A percentile compares a stretch with the other conserved stretches of the same genome.
Evolutionary conservation across 2,888 invertebrate species (phyloP).

Genomic region (Dryobota labecula): DNA sequence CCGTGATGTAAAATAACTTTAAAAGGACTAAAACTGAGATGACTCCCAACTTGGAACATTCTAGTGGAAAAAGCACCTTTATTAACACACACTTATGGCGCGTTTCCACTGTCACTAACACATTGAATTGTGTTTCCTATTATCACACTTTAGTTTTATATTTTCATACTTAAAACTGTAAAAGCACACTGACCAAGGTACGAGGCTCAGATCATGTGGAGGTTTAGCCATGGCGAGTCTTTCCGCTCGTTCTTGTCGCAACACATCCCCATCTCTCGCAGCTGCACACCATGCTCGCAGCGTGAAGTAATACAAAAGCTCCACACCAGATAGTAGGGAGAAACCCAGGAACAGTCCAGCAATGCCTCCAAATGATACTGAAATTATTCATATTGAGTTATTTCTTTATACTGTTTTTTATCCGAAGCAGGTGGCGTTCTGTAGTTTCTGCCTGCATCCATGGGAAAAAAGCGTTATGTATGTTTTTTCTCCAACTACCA

Average conservation of each 20-base stretch:
- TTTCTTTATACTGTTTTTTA: neutral
- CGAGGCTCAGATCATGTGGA: slow-evolving; percentile 85
- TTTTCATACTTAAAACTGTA: neutral
- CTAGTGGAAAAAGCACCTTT: neutral
- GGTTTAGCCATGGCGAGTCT: slow-evolving; percentile 82
- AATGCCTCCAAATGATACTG: slow-evolving; percentile 92
- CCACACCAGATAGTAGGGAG: slow-evolving; percentile 94
- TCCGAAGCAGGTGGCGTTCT: neutral
- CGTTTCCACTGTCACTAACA: neutral
- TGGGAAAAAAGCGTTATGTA: neutral
- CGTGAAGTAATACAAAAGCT: slow-evolving; percentile 94
- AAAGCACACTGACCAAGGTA: slow-evolving; percentile 80
- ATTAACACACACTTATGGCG: neutral
- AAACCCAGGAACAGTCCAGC: slow-evolving; percentile 93
- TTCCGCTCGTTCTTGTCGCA: slow-evolving; percentile 86
- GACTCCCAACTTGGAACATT: neutral
- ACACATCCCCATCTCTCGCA: slow-evolving; percentile 85
- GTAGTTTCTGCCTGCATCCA: neutral
- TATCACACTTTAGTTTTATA: neutral
- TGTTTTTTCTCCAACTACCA: neutral
- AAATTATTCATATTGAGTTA: slow-evolving; percentile 21
- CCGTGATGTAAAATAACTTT: neutral
- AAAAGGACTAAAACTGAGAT: neutral
- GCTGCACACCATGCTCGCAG: slow-evolving; percentile 92
- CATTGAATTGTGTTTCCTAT: neutral